Base-by-base conservation (phyloP, 2,888 invertebrate genomes). In the Rhorus exstirpatorius region DNA sequence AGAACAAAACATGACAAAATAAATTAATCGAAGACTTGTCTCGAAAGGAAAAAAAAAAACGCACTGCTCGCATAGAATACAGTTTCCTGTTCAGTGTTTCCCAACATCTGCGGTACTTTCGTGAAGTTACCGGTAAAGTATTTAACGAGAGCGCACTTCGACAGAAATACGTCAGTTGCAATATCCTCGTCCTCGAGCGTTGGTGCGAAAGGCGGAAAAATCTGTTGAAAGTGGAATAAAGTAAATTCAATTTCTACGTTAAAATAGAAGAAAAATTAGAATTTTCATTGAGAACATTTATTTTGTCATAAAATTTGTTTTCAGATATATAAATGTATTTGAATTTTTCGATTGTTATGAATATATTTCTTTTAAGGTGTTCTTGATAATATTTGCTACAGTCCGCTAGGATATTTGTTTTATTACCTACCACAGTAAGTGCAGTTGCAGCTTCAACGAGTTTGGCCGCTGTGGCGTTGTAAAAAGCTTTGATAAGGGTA, bases 101-200 rank as follows among this genome's bases (percentile, higher is more conserved):
- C 95, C 53, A 93, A 87, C 84, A 95, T 93, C 21, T 93, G 93
- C 0, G 94, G 94, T 0, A 94, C 93, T 88, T 93, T 93, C 14
- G 89, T 89, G 81, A 94, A 94, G 35, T 94, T 89, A 35, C 94
- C 94, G 41, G 87, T 84, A 3, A 84, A 82, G 26, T 94, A 90
- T 74, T 93, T 87, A 60, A 93, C 88, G 49, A 94, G 91, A 0
- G 94, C 92, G 12, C 92, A 90, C 67, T 93, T 91, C 4, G 93
- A 88, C 17, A 95, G 86, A 86, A 95, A 94, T 78, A 93, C 93
- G 90, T 94, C 93, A 44, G 93, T 93, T 0, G 91, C 91, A n/a
- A 93, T 78, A 4, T 91, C 90, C 83, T 94, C 93, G 55, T 94
- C 84, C 53, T 94, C 94, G 3, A 94, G 92, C 10, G 94, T 94